Conservation (phyloP, 2,797 vertebrate species). For the Pseudotriccus pelzelni region DNA sequence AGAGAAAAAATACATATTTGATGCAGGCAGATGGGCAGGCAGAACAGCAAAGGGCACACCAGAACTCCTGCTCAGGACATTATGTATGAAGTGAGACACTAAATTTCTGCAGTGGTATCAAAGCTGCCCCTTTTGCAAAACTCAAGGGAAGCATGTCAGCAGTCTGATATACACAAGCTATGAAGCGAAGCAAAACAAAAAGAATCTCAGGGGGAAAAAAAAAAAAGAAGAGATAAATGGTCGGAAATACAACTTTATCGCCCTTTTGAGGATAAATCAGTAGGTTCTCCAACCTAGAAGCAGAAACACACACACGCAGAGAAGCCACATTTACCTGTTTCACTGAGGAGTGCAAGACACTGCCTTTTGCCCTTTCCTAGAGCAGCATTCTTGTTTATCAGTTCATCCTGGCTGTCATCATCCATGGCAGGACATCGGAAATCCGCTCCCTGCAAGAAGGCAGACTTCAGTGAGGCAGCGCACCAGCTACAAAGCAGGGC, state of each 20-base stretch:
- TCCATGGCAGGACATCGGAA: conserved; percentile 90
- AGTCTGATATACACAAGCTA: background rate
- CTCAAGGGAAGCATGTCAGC: background rate
- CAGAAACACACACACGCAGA: fast-evolving
- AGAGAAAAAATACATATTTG: background rate
- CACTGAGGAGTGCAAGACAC: conserved; percentile 53
- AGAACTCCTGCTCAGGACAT: background rate
- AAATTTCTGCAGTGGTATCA: background rate
- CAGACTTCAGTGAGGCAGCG: background rate
- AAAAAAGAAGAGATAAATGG: background rate
- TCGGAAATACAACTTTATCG: background rate
- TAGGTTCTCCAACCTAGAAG: background rate
- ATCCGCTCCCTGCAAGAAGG: conserved; percentile 4
- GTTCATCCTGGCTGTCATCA: conserved; percentile 92
- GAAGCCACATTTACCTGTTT: conserved; percentile 71
- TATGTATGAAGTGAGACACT: background rate
- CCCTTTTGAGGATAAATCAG: background rate
- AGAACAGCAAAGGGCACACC: background rate
- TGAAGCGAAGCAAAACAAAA: background rate
- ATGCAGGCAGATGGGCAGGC: background rate
- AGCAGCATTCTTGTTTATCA: conserved; percentile 80
- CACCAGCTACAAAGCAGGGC: background rate
- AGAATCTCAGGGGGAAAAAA: too few relatives aligned
- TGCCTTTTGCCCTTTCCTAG: conserved; percentile 78
- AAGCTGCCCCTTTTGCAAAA: background rate